phyloP scores from a whole-genome alignment of 2,888 invertebrate genomes.

The Agelastica alni region DNA sequence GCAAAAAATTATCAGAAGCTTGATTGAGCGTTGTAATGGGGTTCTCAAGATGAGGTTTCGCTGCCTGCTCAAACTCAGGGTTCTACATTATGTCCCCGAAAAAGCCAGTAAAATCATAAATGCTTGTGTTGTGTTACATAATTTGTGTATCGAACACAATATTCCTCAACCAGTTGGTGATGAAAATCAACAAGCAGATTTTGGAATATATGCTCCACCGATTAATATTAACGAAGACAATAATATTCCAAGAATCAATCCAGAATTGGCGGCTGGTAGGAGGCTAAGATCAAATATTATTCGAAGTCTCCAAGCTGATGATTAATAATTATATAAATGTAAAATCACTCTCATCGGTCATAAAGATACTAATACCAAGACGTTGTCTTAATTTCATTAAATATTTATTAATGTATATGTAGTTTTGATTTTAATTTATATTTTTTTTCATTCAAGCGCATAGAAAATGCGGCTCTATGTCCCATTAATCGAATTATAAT shows the following conservation, averaged over 20 bases:
- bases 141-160: conserved; percentile 21
- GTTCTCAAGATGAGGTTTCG: conserved; percentile 26
- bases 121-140: conserved; percentile 27
- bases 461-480: too few relatives aligned
- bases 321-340: too few relatives aligned
- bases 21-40: conserved; percentile 22
- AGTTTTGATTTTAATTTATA: too few relatives aligned
- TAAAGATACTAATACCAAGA: too few relatives aligned
- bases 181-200: conserved; percentile 11
- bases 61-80: conserved; percentile 26
- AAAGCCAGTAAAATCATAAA: conserved; percentile 24
- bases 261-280: conserved; percentile 10
- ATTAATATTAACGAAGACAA: conserved; percentile 5
- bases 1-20: conserved; percentile 15
- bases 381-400: too few relatives aligned
- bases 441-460: too few relatives aligned
- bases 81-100: conserved; percentile 26
- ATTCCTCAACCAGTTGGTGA: conserved; percentile 17
- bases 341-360: too few relatives aligned
- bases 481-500: too few relatives aligned
- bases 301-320: conserved; percentile 3
- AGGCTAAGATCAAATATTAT: conserved; percentile 6
- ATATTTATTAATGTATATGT: too few relatives aligned
- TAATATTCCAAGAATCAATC: conserved; percentile 12
- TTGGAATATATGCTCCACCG: conserved; percentile 4